Base-by-base conservation (phyloP, 2,113 vertebrate species). In the Psophia crepitans region DNA sequence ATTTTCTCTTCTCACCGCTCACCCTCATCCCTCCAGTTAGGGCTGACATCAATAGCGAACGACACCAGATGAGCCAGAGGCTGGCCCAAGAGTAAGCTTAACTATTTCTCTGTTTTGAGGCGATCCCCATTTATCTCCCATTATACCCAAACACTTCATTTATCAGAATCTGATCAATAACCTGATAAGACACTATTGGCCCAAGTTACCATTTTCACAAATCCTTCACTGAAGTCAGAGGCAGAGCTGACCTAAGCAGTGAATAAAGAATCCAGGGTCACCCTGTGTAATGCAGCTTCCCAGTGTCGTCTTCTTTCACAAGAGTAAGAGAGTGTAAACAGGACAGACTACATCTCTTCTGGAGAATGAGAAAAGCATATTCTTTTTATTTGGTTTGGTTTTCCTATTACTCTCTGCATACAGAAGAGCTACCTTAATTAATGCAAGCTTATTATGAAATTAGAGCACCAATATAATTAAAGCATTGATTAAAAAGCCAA, bases 401-500 rank as follows among this genome's bases (percentile, higher is more conserved):
- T 97, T 74, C 80, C 68, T 66, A 12, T 84, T 81, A 58, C 68
- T 77, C 39, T 70, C 65, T 81, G 79, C 93, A 81, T 84, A 86
- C n/a, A 53, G 83, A 93, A 89, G 30, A 95, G 85, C 39, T 87
- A 82, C 89, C 69, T 94, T 86, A 96, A 97, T 97, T 95, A 96
- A 97, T 95, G 92, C 71, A 95, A 91, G 58, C 65, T 91, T 95
- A 95, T 91, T 95, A 96, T 87, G 83, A 97, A 93, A 95, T 92
- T 92, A 93, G 93, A 97, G 69, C 85, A 92, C 78, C 26, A 28
- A 91, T 93, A 93, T 96, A 95, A 97, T 95, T 96, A 97, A 95
- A 96, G 69, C 64, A 93, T 96, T 95, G 95, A 97, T 97, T 96
- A 94, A 95, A 97, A 95, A 86, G 84, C 65, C 88, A 93, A 88